Evolutionary conservation across 2,888 invertebrate species (phyloP).

Genomic region (Petrophora chlorosata): DNA sequence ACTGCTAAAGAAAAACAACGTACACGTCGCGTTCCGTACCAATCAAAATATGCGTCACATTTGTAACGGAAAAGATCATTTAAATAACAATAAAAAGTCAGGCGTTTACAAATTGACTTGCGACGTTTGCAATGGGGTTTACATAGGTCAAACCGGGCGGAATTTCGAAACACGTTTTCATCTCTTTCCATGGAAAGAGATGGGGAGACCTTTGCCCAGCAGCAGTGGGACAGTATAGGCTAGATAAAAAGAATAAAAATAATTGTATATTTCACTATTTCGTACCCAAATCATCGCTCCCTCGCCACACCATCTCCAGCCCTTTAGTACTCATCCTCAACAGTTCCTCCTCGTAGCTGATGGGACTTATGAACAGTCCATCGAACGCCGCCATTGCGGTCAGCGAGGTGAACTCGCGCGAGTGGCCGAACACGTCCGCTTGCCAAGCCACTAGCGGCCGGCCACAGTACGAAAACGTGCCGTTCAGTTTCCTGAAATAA

Average conservation of each 20-base stretch:
- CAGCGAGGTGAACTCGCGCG: slow-evolving; percentile 91
- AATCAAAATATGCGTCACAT: too few species aligned
- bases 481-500: slow-evolving; percentile 76
- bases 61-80: too few species aligned
- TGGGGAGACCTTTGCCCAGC: too few species aligned
- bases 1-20: too few species aligned
- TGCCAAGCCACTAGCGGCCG: slow-evolving; percentile 90
- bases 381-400: slow-evolving; percentile 88
- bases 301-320: slow-evolving; percentile 94
- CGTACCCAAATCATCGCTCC: slow-evolving; percentile 87
- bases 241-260: too few species aligned
- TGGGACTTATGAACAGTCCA: slow-evolving; percentile 91
- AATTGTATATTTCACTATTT: not conserved
- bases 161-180: not conserved
- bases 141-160: too few species aligned
- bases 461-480: slow-evolving; percentile 87
- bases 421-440: slow-evolving; percentile 91
- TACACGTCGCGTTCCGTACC: too few species aligned
- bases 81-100: too few species aligned
- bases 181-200: too few species aligned
- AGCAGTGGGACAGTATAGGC: too few species aligned
- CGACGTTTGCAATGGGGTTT: too few species aligned
- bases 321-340: slow-evolving; percentile 84
- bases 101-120: too few species aligned
- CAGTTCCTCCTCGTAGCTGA: slow-evolving; percentile 92